Conservation (phyloP, 1,140 invertebrate species). For the Macrobrachium nipponense region DNA sequence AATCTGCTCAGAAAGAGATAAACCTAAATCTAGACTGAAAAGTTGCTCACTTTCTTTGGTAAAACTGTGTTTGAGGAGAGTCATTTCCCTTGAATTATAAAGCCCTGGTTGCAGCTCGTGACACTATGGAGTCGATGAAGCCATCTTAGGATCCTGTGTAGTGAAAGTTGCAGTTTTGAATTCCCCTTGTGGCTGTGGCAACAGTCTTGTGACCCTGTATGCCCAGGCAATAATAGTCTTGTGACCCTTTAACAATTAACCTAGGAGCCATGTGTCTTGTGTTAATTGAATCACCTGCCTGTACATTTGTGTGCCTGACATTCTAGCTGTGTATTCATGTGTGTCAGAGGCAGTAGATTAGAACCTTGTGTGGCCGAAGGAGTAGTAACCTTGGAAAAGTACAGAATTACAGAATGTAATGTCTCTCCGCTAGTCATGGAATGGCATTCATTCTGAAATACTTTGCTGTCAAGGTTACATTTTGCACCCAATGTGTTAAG, state of each 20-base stretch:
- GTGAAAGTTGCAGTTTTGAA: constrained; percentile 5
- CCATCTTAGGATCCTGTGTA: neutral
- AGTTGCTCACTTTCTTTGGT: too few relatives aligned
- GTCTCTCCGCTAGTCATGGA: too few relatives aligned
- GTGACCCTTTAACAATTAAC: neutral
- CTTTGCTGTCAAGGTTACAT: too few relatives aligned
- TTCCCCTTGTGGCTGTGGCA: constrained; percentile 3
- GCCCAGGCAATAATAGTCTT: neutral
- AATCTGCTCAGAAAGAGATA: too few relatives aligned
- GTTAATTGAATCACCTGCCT: neutral
- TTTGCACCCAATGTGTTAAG: too few relatives aligned
- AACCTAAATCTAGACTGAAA: too few relatives aligned
- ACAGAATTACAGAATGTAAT: neutral
- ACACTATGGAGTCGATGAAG: neutral
- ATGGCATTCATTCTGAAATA: too few relatives aligned
- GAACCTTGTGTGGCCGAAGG: constrained; percentile 11
- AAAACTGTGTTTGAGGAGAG: too few relatives aligned
- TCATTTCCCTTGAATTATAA: too few relatives aligned
- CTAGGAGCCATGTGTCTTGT: neutral
- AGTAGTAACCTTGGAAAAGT: neutral
- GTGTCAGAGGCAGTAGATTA: too few relatives aligned
- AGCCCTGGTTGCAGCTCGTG: too few relatives aligned
- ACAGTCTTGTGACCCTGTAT: constrained; percentile 16
- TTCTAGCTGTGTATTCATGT: neutral
- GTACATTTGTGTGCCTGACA: too few relatives aligned